These are phyloP conservation scores for Linepithema humile DNA, from an alignment of 1,140 invertebrate genomes.

Conservation along the genomic window DNA sequence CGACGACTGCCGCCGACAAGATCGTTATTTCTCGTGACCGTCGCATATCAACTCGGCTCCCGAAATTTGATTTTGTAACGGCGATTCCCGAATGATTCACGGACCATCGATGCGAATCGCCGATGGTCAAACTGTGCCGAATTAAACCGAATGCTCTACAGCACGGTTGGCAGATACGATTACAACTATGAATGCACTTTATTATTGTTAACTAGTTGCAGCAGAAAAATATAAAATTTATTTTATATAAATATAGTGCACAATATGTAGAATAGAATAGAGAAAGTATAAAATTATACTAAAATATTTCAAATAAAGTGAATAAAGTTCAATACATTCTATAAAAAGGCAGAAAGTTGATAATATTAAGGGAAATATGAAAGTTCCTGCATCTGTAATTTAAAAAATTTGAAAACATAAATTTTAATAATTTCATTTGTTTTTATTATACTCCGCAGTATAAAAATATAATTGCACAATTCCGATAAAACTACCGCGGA, in stretches of 20 bases:
- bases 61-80: slow-evolving; percentile 21
- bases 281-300: no score
- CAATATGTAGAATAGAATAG: neutral
- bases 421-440: no score
- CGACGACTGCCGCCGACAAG: slow-evolving; percentile 19
- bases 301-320: no score
- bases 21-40: slow-evolving; percentile 42
- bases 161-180: neutral
- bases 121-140: neutral
- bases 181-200: neutral
- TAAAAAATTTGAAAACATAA: neutral
- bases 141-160: neutral
- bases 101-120: neutral
- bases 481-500: no score
- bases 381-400: no score
- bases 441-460: neutral
- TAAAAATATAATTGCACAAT: neutral
- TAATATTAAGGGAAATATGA: no score
- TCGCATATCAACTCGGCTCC: neutral
- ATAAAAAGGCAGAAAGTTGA: no score
- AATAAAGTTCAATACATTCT: no score
- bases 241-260: neutral
- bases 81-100: slow-evolving; percentile 3
- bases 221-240: neutral
- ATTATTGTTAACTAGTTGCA: neutral